A percentile compares a stretch with the other conserved stretches of the same genome.
Evolutionary conservation across 2,888 invertebrate genomes (phyloP).

Genomic region (Drosophila quinaria): DNA sequence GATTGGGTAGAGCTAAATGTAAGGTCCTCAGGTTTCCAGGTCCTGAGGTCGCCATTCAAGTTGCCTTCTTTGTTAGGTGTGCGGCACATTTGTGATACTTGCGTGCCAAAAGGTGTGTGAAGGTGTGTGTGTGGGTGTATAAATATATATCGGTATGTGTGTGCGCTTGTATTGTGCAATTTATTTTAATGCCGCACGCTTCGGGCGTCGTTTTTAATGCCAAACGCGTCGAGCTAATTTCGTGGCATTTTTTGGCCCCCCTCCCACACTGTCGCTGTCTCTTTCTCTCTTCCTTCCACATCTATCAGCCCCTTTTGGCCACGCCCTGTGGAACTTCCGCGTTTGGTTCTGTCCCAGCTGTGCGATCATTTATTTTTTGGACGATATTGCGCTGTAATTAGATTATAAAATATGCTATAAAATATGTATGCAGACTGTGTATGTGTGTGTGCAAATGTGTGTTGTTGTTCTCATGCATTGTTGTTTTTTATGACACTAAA

Average conservation of each 20-base stretch:
- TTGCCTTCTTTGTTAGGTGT: slow-evolving; percentile 45
- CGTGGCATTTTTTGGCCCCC: slow-evolving; percentile 74
- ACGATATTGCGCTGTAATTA: slow-evolving; percentile 78
- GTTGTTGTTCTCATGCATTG: slow-evolving; percentile 60
- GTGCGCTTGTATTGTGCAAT: slow-evolving; percentile 70
- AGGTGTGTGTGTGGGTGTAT: slow-evolving; percentile 2
- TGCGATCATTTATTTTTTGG: slow-evolving; percentile 72
- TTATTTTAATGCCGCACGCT: slow-evolving; percentile 78
- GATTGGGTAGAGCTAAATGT: slow-evolving; percentile 44
- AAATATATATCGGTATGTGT: slow-evolving; percentile 7
- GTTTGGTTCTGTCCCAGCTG: slow-evolving; percentile 65
- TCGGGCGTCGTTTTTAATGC: slow-evolving; percentile 77
- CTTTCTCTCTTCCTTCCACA: not conserved
- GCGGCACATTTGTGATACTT: slow-evolving; percentile 40
- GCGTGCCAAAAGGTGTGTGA: slow-evolving; percentile 41
- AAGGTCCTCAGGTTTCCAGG: slow-evolving; percentile 36
- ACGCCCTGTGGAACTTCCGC: slow-evolving; percentile 36
- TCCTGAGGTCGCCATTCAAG: slow-evolving; percentile 21
- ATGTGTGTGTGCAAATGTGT: slow-evolving; percentile 9
- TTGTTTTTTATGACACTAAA: slow-evolving; percentile 72
- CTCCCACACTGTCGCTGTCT: not conserved
- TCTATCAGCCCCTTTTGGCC: slow-evolving; percentile 27
- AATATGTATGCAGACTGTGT: slow-evolving; percentile 63
- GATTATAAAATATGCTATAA: slow-evolving; percentile 83
- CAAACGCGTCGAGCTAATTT: slow-evolving; percentile 78